phyloP scores from a whole-genome alignment of 2,113 vertebrate species.

The Sciurus niger region DNA sequence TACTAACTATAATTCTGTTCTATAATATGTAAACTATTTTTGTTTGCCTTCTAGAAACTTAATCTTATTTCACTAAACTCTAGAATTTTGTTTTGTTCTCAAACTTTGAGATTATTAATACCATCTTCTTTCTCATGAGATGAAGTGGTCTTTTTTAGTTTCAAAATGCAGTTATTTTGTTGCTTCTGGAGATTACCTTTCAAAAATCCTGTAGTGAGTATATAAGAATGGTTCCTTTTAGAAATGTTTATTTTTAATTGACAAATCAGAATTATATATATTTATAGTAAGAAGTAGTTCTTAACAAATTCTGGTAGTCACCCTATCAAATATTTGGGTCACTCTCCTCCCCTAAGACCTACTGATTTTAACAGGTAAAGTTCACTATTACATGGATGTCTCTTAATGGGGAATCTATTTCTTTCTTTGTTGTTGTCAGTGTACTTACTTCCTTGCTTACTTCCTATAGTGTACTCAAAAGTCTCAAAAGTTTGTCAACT shows the following conservation, averaged over 20 bases:
- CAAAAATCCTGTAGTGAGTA: background rate
- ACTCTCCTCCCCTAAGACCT: no score
- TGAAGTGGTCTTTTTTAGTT: conserved; percentile 19
- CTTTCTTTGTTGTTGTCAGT: background rate
- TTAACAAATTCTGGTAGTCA: conserved; percentile 8
- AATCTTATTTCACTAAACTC: conserved; percentile 37
- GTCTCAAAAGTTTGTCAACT: conserved; percentile 49
- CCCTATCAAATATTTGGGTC: conserved; percentile 49
- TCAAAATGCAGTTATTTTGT: background rate
- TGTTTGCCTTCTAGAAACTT: conserved; percentile 36
- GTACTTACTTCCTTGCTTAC: conserved; percentile 11
- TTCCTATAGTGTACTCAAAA: background rate
- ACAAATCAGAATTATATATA: background rate
- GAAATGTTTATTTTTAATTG: background rate
- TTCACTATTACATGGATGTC: background rate
- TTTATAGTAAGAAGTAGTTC: background rate
- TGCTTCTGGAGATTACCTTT: conserved; percentile 60
- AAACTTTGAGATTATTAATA: conserved; percentile 45
- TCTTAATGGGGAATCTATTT: background rate
- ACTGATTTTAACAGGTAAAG: background rate
- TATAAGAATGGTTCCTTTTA: background rate
- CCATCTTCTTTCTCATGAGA: conserved; percentile 59
- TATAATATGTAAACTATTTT: conserved; percentile 50
- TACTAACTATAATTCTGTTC: conserved; percentile 25
- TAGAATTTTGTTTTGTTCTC: conserved; percentile 48